phyloP scores from a whole-genome alignment of 2,888 invertebrate genomes.

The Ashinkailepas kermadecensis region DNA sequence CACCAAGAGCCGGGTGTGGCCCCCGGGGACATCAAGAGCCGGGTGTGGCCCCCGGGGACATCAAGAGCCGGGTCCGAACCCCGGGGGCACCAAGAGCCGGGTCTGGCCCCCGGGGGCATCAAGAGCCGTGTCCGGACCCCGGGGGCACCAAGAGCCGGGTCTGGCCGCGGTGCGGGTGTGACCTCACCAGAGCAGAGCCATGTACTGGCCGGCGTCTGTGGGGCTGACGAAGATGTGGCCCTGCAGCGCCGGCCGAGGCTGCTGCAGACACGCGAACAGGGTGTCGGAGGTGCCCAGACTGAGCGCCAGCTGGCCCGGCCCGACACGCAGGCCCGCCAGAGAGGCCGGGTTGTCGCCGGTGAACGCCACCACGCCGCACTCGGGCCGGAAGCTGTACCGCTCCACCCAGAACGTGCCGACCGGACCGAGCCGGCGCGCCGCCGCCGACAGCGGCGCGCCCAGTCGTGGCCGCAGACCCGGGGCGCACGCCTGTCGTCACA shows the following conservation, averaged over 20 bases:
- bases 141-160: too few relatives aligned
- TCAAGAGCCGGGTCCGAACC: too few relatives aligned
- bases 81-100: too few relatives aligned
- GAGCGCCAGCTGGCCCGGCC: constrained; percentile 72
- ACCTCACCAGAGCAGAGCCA: constrained; percentile 76
- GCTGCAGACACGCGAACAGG: constrained; percentile 64
- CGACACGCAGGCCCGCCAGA: constrained; percentile 69
- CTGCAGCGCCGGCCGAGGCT: constrained; percentile 55
- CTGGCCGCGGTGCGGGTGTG: not conserved
- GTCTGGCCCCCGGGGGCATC: too few relatives aligned
- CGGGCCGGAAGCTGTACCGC: constrained; percentile 71
- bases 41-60: too few relatives aligned
- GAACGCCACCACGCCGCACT: constrained; percentile 76
- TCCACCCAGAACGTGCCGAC: constrained; percentile 73
- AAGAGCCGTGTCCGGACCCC: too few relatives aligned
- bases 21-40: too few relatives aligned
- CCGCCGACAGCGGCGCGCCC: constrained; percentile 60
- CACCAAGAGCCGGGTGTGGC: too few relatives aligned
- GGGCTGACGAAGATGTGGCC: constrained; percentile 88
- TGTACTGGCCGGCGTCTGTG: constrained; percentile 63
- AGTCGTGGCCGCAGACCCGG: constrained; percentile 64
- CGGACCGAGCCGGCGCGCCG: constrained; percentile 60
- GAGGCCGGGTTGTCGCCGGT: constrained; percentile 94
- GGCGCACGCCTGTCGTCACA: constrained; percentile 57
- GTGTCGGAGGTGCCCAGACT: constrained; percentile 94